Base-by-base conservation (phyloP, 2,888 invertebrate species). In the Harpalus rubripes region DNA sequence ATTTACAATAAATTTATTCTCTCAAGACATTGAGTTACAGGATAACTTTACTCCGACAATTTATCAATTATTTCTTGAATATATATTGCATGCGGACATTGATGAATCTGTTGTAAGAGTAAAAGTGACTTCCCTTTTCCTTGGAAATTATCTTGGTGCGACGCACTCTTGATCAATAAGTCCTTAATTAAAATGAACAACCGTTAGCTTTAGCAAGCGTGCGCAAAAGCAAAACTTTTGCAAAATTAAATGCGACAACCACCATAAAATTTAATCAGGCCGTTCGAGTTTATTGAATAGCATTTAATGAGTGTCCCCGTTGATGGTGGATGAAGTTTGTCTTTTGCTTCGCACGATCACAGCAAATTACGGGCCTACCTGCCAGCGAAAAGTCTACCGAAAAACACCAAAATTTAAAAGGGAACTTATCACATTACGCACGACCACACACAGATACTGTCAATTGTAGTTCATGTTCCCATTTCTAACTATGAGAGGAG, bases 221-320 rank as follows among this genome's bases (percentile, higher is more conserved):
- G 59, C 72, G 18, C 52, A 82, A 52, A 52, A 74, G 78, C 32
- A 78, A 78, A 84, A 84, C 63, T 78, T 84, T 78, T 52, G 63
- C 65, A 74, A 84, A 85, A 85, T 85, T 85, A 85, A 85, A 80
- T 68, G 59, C 80, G 85, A 85, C 85, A 85, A 80, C 80, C 85
- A 72, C 85, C 85, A 84, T 86, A 84, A 86, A 86, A 86, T 86
- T 85, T 86, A 87, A 87, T 87, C 86, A 87, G 79, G 72, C 87
- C 87, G 87, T 87, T 85, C 85, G 85, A 86, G 86, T 86, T 87
- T 87, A 87, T 87, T 88, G 88, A 88, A 88, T 88, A 87, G 88
- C 86, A 86, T 87, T 88, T 88, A 88, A 88, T 88, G 88, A 88
- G 72, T 80, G 72, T 80, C 61, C 80, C 68, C n/a, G 32, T 52